Evolutionary conservation across 2,797 vertebrate species (phyloP), one percentile per base, ranked within the genome.

Genomic region (Mycteria americana): DNA sequence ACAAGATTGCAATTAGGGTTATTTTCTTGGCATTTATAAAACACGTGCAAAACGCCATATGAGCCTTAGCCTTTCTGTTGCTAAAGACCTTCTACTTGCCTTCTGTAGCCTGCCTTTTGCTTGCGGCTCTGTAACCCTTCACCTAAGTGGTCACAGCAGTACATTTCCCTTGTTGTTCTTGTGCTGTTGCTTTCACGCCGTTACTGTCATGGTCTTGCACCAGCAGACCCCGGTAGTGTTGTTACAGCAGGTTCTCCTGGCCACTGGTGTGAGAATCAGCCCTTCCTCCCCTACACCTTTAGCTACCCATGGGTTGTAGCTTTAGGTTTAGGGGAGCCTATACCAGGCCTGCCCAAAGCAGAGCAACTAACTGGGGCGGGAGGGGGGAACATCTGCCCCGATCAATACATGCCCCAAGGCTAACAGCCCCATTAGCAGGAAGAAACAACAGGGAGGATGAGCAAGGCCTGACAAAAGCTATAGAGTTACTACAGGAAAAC

Each of bases 121-220:
- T 54, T 51, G 35, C 10, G n/a, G 21, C 48, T 64, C 57, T 75
- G 54, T 56, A 59, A 68, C 27, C 15, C 33, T 65, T 85, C 51
- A n/a, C 45, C 39, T 63, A 35, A 27, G 23, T 18, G 24, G 35
- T 68, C 24, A 56, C 6, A 4, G 39, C 0, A 1, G 22, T 57
- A 23, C 53, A 89, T 89, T 88, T 33, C 37, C 54, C 39, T 57
- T 72, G 24, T n/a, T 57, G 25, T 62, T 77, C 48, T 70, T 33
- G 16, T 73, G 22, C 37, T 65, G 50, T 37, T 81, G 19, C 48
- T 89, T 74, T 75, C 45, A n/a, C 2, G 3, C 31, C 3, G 0
- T 18, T 62, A 30, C 16, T 48, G 15, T 63, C 77, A 69, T 0
- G 0, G 13, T 43, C 39, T 46, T 54, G 31, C 43, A 28, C 0